Conservation (phyloP, 2,888 invertebrate genomes). For the Polydrusus pterygomalis region DNA sequence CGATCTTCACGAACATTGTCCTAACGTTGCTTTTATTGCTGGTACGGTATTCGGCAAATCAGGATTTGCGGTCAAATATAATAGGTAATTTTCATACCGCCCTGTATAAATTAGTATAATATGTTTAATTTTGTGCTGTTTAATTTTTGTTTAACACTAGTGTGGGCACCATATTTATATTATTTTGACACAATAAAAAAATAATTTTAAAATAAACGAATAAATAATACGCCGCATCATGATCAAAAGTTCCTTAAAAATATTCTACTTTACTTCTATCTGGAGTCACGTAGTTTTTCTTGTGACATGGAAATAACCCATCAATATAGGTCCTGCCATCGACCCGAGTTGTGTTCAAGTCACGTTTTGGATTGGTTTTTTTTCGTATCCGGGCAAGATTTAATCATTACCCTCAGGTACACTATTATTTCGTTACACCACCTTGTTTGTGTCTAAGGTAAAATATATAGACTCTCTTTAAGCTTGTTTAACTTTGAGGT, state of each 20-base stretch:
- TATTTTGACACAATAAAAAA: too few relatives aligned
- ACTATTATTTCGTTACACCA: constrained; percentile 57
- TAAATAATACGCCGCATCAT: not conserved
- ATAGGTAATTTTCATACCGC: too few relatives aligned
- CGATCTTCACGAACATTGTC: too few relatives aligned
- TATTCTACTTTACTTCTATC: constrained; percentile 20
- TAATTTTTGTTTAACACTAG: too few relatives aligned
- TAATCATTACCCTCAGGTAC: constrained; percentile 64
- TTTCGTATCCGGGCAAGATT: constrained; percentile 64
- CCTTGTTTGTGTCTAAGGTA: constrained; percentile 48
- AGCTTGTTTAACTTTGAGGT: constrained; percentile 45
- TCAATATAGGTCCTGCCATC: constrained; percentile 66
- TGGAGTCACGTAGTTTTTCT: constrained; percentile 59
- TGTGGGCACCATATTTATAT: too few relatives aligned
- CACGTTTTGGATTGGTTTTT: constrained; percentile 69
- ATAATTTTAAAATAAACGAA: too few relatives aligned
- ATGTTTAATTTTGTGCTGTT: too few relatives aligned
- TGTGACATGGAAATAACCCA: constrained; percentile 68
- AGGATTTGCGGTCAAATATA: too few relatives aligned
- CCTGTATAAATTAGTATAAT: too few relatives aligned
- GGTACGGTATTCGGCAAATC: too few relatives aligned
- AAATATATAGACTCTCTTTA: constrained; percentile 50
- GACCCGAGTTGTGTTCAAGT: constrained; percentile 66
- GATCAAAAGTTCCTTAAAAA: not conserved
- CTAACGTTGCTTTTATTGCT: too few relatives aligned